phyloP scores from a whole-genome alignment of 2,113 vertebrate genomes.

The Lagopus leucura region DNA sequence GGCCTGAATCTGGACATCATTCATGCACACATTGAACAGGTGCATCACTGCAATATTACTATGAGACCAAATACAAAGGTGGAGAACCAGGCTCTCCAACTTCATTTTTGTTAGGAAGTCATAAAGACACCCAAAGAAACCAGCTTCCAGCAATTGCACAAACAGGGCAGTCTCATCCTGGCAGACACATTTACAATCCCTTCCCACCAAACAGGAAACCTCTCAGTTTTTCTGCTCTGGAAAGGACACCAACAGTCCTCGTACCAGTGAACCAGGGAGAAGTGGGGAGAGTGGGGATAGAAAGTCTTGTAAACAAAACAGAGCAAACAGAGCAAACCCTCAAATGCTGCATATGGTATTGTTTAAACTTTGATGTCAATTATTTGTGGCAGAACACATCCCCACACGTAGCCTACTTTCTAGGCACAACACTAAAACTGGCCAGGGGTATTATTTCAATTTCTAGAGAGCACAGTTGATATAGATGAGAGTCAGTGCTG shows the following conservation, averaged over 20 bases:
- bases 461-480: constrained; percentile 27
- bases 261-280: not conserved
- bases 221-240: not conserved
- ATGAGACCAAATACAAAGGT: not conserved
- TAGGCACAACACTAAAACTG: not conserved
- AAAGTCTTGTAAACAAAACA: not conserved
- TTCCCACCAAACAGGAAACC: not conserved
- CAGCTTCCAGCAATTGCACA: not conserved
- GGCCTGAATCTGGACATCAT: not conserved
- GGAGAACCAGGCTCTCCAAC: not conserved
- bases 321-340: not conserved
- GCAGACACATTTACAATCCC: not conserved
- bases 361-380: not conserved
- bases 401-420: not conserved
- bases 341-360: not conserved
- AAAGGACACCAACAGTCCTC: not conserved
- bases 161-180: not conserved
- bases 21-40: not conserved
- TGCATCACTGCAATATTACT: not conserved
- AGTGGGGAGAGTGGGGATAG: not conserved
- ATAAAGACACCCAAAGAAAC: not conserved
- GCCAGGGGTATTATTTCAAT: constrained; percentile 60
- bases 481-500: not conserved
- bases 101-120: not conserved
- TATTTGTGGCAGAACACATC: constrained; percentile 46